Base-by-base conservation (phyloP, 2,888 invertebrate species). In the Hypercompe scribonia region DNA sequence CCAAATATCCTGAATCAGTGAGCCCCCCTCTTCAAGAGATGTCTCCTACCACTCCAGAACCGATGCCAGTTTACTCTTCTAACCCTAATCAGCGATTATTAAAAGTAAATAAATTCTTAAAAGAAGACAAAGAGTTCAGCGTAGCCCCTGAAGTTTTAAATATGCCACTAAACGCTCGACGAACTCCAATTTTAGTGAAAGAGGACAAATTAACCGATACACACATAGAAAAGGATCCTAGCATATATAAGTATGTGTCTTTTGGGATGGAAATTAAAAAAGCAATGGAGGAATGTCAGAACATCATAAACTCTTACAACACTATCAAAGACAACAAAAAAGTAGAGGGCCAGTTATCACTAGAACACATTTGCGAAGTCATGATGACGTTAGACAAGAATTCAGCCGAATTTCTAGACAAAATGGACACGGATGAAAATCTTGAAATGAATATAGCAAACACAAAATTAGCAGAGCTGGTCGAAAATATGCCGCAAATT, bases 231-330 rank as follows among this genome's bases (percentile, higher is more conserved):
- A 93, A 91, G 76, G 94, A 94, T 46, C 89, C 91, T 0, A 92
- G 91, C 65, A 88, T 94, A 0, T 92, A 92, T 64, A 95, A 94
- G 46, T 94, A 95, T 58, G 93, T 94, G 0, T 92, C 92, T 0
- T 94, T 95, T 39, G 94, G 95, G 0, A 54, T 95, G 36, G 94
- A 95, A 86, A 94, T 95, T 10, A 95, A 95, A 75, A 95, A 93
- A 78, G 95, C 95, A 0, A 94, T 95, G 93, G 95, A 95, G 73
- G 95, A 95, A 63, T 95, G 95, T 76, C 94, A 95, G 84, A 94
- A 94, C 79, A 94, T 95, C 33, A 95, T 95, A 3, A 93, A 94
- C 66, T 93, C 94, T 0, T 94, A 94, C 34, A 93, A 93, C 78
- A 90, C 87, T 77, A 90, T 90, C 70, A 91, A 90, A 18, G 88